Evolutionary conservation across 2,113 vertebrate genomes (phyloP).

Genomic region (Malurus melanocephalus): DNA sequence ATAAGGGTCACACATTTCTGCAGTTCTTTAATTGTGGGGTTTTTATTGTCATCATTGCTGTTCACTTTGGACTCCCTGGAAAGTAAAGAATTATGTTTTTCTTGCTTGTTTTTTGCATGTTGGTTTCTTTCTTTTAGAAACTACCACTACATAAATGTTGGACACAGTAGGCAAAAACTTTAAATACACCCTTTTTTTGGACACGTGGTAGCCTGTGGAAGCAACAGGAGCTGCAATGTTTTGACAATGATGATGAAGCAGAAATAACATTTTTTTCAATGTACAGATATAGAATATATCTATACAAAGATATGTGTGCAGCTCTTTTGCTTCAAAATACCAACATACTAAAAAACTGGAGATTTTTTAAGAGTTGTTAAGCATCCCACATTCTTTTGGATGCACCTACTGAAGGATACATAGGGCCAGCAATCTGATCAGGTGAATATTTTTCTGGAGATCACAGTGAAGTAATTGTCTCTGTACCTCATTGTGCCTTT

Average conservation of each 20-base stretch:
- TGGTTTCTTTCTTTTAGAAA: neutral
- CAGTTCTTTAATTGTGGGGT: neutral
- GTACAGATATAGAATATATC: neutral
- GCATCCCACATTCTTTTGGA: neutral
- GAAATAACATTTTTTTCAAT: neutral
- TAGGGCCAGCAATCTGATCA: neutral
- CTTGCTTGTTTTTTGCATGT: neutral
- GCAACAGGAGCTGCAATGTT: neutral
- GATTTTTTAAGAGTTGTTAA: neutral
- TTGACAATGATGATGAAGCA: neutral
- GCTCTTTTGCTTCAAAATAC: neutral
- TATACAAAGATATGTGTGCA: neutral
- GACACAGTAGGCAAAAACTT: neutral
- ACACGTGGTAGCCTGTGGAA: neutral
- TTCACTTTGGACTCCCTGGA: neutral
- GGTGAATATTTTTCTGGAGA: neutral
- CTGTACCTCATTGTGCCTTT: neutral
- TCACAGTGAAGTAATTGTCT: neutral
- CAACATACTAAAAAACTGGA: too few relatives aligned
- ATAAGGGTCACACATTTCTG: neutral
- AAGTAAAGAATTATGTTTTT: neutral
- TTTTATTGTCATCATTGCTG: neutral
- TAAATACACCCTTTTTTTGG: neutral
- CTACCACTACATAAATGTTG: neutral
- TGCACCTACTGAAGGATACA: neutral